Base-by-base conservation (phyloP, 92 coral and sea anemone species). In the Phenganax marumi region DNA sequence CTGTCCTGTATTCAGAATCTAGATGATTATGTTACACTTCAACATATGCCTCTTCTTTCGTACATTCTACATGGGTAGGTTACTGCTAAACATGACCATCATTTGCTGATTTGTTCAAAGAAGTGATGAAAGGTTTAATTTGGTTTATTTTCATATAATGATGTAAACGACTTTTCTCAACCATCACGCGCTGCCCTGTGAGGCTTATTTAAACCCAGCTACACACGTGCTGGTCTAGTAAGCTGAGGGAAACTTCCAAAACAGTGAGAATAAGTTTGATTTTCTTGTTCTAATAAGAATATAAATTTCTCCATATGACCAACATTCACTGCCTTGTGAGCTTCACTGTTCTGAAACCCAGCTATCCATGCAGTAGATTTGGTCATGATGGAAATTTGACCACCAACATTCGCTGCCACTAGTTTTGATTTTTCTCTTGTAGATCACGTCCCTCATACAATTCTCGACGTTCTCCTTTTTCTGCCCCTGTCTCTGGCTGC, bases 1-100 rank as follows among this genome's bases (percentile, higher is more conserved):
- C 86, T 92, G 60, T 88, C 90, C 18, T 95, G 96, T 49, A 92
- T 91, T 10, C 89, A 86, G 11, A 95, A 92, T 74, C 87, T 95
- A 47, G 96, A 95, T 48, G 86, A 87, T 47, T 82, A 92, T 56
- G 98, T 92, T 39, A 90, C 90, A 68, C 58, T 66, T 12, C 91
- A 84, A 71, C 80, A 54, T 69, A 84, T 95, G 90, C 97, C 98
- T 12, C 84, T 95, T 4, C 87, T 95, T n/a, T 86, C 90, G 23
- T 73, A 86, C 50, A 72, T 94, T 43, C 85, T 94, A 8, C 50
- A 88, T 83, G 84, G 91, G 97, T 91, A 47, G 53, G 92, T 58
- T 23, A 21, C 12, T 9, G 7, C 8, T 21, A 8, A 13, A 1
- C 17, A n/a, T 70, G 7, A n/a, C 9, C 12, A 12, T 39, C 26